phyloP scores from a whole-genome alignment of 1,140 invertebrate species.

The Coenobita brevimanus region DNA sequence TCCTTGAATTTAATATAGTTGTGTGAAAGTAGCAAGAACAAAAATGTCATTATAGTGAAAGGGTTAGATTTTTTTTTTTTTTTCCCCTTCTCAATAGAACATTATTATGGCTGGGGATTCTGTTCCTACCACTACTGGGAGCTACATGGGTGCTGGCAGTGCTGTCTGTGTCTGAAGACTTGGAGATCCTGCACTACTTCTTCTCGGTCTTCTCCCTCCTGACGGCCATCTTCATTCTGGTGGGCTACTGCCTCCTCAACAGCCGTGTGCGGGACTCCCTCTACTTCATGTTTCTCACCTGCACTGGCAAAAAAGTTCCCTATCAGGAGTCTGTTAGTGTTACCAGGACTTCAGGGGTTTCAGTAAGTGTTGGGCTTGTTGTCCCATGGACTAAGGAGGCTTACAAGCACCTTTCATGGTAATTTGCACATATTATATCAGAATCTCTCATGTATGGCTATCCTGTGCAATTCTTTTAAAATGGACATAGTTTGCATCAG shows the following conservation, averaged over 20 bases:
- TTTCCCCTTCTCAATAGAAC: slow-evolving; percentile 78
- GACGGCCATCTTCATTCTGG: slow-evolving; percentile 84
- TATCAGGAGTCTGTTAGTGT: slow-evolving; percentile 74
- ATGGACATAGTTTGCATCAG: too few relatives aligned
- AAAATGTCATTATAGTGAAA: too few relatives aligned
- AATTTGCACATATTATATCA: too few relatives aligned
- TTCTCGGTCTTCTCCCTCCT: slow-evolving; percentile 82
- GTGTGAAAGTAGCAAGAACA: too few relatives aligned
- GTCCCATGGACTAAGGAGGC: background rate
- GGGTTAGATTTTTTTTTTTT: too few relatives aligned
- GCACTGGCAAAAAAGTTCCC: slow-evolving; percentile 89
- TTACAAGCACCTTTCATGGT: too few relatives aligned
- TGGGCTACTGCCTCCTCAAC: slow-evolving; percentile 90
- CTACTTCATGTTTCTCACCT: slow-evolving; percentile 78
- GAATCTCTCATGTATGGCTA: too few relatives aligned
- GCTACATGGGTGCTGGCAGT: slow-evolving; percentile 87
- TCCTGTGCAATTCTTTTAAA: too few relatives aligned
- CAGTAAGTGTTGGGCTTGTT: background rate
- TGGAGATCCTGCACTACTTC: slow-evolving; percentile 81
- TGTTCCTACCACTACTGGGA: slow-evolving; percentile 84
- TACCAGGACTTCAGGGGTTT: slow-evolving; percentile 71
- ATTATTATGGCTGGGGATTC: slow-evolving; percentile 87
- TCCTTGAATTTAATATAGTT: too few relatives aligned
- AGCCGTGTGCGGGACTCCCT: slow-evolving; percentile 83
- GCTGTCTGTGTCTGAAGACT: slow-evolving; percentile 85